phyloP scores from a whole-genome alignment of 2,113 vertebrate genomes.

The Triplophysa tibetana region DNA sequence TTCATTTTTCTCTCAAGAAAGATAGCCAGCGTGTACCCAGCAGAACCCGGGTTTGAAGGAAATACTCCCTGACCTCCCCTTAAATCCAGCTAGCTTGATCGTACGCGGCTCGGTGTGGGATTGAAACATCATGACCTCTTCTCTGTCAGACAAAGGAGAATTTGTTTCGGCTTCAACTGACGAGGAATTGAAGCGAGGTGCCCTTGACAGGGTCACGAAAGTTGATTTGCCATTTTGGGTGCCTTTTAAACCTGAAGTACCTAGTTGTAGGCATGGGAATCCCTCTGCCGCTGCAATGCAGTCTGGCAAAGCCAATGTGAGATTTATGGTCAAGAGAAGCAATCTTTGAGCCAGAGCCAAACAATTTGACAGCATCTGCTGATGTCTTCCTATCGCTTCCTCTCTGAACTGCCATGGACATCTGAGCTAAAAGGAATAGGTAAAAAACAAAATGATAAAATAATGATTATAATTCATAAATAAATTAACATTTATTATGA shows the following conservation, averaged over 20 bases:
- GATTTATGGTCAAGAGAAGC: slow-evolving; percentile 20
- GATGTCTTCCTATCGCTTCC: not conserved
- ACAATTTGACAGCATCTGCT: not conserved
- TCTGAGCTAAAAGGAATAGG: not conserved
- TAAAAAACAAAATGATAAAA: no score
- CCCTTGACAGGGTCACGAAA: slow-evolving; percentile 20
- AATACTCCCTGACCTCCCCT: slow-evolving; percentile 33
- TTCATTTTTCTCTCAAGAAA: slow-evolving; percentile 46
- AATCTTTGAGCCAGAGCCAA: not conserved
- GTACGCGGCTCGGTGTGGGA: slow-evolving; percentile 21
- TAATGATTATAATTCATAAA: no score
- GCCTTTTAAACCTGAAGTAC: slow-evolving; percentile 40
- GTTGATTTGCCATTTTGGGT: slow-evolving; percentile 38
- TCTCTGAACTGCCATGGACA: not conserved
- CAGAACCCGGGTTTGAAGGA: slow-evolving; percentile 12
- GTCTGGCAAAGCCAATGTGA: slow-evolving; percentile 9
- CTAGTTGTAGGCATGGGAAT: slow-evolving; percentile 14
- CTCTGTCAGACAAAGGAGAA: slow-evolving; percentile 28
- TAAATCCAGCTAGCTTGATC: not conserved
- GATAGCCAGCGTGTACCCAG: slow-evolving; percentile 12
- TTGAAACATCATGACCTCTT: slow-evolving; percentile 36
- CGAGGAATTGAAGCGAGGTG: slow-evolving; percentile 26
- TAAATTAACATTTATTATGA: no score
- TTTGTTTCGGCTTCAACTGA: slow-evolving; percentile 26
- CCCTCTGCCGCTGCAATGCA: not conserved